Percentiles rank a stretch among this genome's conserved stretches.
These are phyloP conservation scores for Epinotia bilunana DNA, from an alignment of 2,888 invertebrate genomes.

Conservation along the genomic window DNA sequence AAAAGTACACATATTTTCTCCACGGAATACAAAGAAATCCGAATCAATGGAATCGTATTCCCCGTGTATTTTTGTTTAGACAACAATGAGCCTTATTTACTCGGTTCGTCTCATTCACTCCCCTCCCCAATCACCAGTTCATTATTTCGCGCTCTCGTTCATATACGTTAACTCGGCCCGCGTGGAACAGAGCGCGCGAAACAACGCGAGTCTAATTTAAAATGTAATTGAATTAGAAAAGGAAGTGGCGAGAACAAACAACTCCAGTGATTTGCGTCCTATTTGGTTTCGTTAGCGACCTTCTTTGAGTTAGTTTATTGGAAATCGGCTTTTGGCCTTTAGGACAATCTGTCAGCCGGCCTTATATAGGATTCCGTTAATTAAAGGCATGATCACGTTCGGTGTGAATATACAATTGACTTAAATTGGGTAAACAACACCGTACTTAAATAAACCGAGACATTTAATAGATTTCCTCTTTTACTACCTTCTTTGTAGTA, in stretches of 20 bases:
- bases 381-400: conserved; percentile 1
- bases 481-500: too few species aligned
- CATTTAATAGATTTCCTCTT: neutral
- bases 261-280: neutral
- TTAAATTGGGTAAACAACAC: neutral
- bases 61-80: neutral
- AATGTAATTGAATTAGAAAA: neutral
- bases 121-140: neutral
- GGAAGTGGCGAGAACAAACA: neutral
- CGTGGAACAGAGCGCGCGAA: neutral
- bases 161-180: neutral
- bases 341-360: neutral
- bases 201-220: too few species aligned
- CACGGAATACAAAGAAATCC: neutral
- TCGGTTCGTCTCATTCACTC: neutral
- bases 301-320: neutral
- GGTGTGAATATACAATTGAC: neutral
- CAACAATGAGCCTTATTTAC: neutral
- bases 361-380: neutral
- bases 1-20: neutral
- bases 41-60: neutral
- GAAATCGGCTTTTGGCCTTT: neutral
- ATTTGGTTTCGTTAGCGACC: neutral
- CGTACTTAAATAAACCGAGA: neutral
- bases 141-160: neutral